These are phyloP conservation scores for Meleagris gallopavo DNA, from an alignment of 2,113 vertebrate species.

Conservation along the genomic window DNA sequence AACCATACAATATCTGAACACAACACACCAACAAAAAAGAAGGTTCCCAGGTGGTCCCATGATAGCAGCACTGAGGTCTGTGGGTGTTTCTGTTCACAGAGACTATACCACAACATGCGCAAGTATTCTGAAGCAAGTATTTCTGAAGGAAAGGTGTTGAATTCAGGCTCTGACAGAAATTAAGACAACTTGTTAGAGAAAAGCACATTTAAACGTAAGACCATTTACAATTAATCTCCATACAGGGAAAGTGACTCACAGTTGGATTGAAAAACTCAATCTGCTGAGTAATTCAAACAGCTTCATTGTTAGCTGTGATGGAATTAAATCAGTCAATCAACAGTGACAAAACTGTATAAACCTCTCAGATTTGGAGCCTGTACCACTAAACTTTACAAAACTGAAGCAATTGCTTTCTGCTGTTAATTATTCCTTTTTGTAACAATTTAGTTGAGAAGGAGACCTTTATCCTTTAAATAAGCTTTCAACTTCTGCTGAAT, in stretches of 20 bases:
- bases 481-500: background rate
- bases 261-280: background rate
- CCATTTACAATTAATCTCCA: background rate
- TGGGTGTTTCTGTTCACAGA: rapidly evolving
- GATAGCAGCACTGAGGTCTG: background rate
- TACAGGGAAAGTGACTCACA: background rate
- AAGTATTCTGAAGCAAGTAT: background rate
- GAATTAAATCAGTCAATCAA: background rate
- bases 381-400: background rate
- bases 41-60: background rate
- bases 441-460: background rate
- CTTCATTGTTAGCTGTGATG: background rate
- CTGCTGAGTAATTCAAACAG: background rate
- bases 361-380: background rate
- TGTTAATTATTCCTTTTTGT: background rate
- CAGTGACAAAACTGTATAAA: background rate
- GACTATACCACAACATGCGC: rapidly evolving
- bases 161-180: background rate
- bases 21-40: background rate
- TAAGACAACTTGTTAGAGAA: background rate
- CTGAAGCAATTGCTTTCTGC: background rate
- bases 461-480: background rate
- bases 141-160: background rate
- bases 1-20: background rate
- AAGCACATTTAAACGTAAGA: background rate